These are phyloP conservation scores for Enteromius mattozi DNA, from an alignment of 2,797 vertebrate species.

Conservation along the genomic window DNA sequence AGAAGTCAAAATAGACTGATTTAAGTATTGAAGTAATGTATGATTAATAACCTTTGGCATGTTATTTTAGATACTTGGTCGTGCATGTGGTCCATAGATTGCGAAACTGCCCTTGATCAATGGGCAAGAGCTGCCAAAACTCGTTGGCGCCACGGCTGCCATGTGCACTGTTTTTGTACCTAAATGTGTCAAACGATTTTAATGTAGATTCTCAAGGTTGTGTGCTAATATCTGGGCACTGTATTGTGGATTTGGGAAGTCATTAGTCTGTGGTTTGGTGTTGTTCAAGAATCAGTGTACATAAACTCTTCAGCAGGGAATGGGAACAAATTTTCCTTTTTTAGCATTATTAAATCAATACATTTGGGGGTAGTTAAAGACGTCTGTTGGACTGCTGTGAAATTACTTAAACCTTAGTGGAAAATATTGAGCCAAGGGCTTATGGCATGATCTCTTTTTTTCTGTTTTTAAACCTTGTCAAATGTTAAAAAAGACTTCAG, in stretches of 20 bases:
- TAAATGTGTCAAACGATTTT: conserved; percentile 18
- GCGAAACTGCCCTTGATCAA: neutral
- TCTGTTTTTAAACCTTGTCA: conserved; percentile 47
- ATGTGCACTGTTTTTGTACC: neutral
- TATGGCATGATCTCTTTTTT: conserved; percentile 24
- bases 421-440: conserved; percentile 54
- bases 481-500: conserved; percentile 57
- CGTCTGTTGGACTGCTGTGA: conserved; percentile 50
- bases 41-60: neutral
- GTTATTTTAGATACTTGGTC: neutral
- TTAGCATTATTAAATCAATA: conserved; percentile 47
- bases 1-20: conserved; percentile 25
- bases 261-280: conserved; percentile 27
- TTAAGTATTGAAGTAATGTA: conserved; percentile 18
- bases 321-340: neutral
- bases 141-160: conserved; percentile 20
- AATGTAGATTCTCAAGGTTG: conserved; percentile 9
- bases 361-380: conserved; percentile 51
- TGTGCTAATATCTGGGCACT: conserved; percentile 8
- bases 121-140: conserved; percentile 17
- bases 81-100: conserved; percentile 13
- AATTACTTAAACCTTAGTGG: conserved; percentile 57
- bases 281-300: conserved; percentile 15
- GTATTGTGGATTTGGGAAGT: conserved; percentile 5
- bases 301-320: conserved; percentile 17